Conservation (phyloP, 2,888 invertebrate species). For the Sipha maydis region DNA sequence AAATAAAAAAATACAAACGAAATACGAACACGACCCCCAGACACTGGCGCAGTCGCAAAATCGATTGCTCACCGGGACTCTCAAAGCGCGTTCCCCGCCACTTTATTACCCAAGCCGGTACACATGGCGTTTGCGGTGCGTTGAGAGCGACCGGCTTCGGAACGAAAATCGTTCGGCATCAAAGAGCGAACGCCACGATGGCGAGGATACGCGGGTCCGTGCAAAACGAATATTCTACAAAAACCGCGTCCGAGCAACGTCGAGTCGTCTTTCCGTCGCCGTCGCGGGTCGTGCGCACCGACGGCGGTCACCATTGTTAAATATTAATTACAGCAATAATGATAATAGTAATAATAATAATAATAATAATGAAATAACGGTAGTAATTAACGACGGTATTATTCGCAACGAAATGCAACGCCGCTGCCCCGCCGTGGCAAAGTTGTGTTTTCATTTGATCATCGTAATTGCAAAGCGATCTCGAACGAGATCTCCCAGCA, state of each 20-base stretch:
- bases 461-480: too few relatives aligned
- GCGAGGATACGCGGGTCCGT: too few relatives aligned
- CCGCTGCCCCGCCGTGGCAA: background rate
- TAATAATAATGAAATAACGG: background rate
- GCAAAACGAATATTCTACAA: background rate
- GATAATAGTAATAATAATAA: too few relatives aligned
- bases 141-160: background rate
- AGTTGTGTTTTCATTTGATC: background rate
- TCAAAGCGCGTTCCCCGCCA: background rate
- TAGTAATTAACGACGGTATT: background rate
- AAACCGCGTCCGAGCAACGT: background rate
- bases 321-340: too few relatives aligned
- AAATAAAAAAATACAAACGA: background rate
- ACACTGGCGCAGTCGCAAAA: background rate
- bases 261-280: background rate
- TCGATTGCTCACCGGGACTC: background rate
- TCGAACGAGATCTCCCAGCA: too few relatives aligned
- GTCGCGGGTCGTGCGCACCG: background rate
- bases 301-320: too few relatives aligned
- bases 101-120: background rate
- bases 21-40: background rate
- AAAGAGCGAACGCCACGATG: background rate
- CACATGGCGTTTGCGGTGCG: background rate
- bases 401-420: background rate
- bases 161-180: background rate